phyloP scores from a whole-genome alignment of 2,888 invertebrate genomes.

The Schizaphis graminum region DNA sequence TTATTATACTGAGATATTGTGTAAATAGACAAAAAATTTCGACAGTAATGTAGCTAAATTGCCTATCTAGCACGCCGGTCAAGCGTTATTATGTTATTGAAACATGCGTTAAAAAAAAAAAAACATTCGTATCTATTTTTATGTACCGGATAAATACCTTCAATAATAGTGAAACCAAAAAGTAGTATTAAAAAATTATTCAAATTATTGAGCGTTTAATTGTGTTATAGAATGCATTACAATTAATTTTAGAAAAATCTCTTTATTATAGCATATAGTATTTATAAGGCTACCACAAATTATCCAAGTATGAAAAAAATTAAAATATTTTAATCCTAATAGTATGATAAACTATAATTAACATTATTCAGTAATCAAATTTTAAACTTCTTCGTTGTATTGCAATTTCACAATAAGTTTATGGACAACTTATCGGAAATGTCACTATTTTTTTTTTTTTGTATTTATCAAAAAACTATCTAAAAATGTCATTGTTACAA shows the following conservation, averaged over 20 bases:
- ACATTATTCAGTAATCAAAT: background rate
- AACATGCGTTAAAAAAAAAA: background rate
- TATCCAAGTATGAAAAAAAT: background rate
- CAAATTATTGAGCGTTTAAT: background rate
- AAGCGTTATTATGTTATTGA: background rate
- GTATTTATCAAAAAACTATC: background rate
- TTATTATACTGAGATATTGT: background rate
- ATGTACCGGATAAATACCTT: background rate
- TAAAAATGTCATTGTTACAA: background rate
- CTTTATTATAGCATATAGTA: too few species aligned
- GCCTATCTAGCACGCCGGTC: background rate
- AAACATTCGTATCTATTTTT: background rate
- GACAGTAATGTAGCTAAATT: background rate
- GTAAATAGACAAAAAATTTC: background rate
- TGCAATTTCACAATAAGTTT: background rate
- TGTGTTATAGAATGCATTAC: background rate
- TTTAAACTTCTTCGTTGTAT: background rate
- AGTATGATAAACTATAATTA: background rate
- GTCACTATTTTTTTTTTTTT: background rate
- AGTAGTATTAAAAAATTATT: background rate
- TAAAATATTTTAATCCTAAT: background rate
- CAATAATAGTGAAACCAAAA: background rate
- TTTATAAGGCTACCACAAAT: background rate
- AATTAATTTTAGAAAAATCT: too few species aligned
- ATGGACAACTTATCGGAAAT: background rate